Conservation (phyloP, 2,113 vertebrate genomes). For the Galemys pyrenaicus region DNA sequence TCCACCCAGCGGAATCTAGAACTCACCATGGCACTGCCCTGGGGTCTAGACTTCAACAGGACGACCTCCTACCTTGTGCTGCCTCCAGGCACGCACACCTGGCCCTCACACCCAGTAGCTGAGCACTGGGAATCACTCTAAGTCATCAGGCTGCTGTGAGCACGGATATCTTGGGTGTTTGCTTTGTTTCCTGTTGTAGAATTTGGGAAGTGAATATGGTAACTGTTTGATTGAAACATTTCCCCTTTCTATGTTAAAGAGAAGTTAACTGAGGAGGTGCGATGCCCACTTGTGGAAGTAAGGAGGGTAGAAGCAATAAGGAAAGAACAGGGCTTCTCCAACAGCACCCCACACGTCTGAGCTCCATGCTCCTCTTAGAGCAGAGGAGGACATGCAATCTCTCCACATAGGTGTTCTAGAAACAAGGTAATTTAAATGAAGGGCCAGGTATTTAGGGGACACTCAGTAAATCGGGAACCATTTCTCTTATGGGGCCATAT, state of each 20-base stretch:
- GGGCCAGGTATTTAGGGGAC: not conserved
- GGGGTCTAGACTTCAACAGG: not conserved
- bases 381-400: not conserved
- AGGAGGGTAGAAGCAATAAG: not conserved
- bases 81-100: not conserved
- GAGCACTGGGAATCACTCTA: not conserved
- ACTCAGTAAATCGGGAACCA: not conserved
- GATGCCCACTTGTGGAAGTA: not conserved
- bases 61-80: rapidly evolving
- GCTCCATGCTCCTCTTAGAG: not conserved
- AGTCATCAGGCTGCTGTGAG: not conserved
- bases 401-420: not conserved
- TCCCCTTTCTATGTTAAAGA: not conserved
- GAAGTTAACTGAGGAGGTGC: not conserved
- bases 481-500: not conserved
- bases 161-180: not conserved
- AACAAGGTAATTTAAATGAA: not conserved
- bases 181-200: conserved; percentile 16
- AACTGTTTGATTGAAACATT: conserved; percentile 6
- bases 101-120: not conserved
- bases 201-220: not conserved
- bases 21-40: not conserved
- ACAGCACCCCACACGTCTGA: not conserved
- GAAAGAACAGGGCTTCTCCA: not conserved
- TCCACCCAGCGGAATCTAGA: not conserved